A percentile compares a stretch with the other conserved stretches of the same genome.
Evolutionary conservation across 2,113 vertebrate species (phyloP).

Genomic region (Triplophysa siluroides): DNA sequence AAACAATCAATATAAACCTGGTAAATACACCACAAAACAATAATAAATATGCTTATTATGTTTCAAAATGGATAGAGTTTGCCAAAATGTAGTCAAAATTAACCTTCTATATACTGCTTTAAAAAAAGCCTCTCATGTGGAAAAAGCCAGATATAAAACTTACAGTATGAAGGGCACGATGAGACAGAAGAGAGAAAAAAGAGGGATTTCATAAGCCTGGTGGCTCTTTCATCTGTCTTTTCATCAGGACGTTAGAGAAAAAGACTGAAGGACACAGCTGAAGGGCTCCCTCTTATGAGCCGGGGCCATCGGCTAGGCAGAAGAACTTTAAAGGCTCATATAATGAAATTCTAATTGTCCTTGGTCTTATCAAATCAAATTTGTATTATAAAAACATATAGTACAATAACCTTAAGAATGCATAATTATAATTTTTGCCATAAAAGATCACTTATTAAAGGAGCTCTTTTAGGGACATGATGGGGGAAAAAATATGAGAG

Average conservation of each 20-base stretch:
- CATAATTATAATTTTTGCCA: not conserved
- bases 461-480: too few relatives aligned
- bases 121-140: not conserved
- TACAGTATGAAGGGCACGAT: not conserved
- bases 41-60: too few relatives aligned
- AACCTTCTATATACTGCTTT: too few relatives aligned
- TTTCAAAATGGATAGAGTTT: too few relatives aligned
- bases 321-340: constrained; percentile 6
- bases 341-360: not conserved
- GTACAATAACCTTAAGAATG: not conserved
- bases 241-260: constrained; percentile 6
- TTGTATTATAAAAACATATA: not conserved
- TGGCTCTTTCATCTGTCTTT: constrained; percentile 13
- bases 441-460: not conserved
- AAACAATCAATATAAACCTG: too few relatives aligned
- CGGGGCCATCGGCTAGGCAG: not conserved
- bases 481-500: too few relatives aligned
- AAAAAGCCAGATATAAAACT: not conserved
- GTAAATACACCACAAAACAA: too few relatives aligned
- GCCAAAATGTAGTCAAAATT: too few relatives aligned
- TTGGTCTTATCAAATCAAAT: not conserved
- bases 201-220: constrained; percentile 7
- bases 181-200: not conserved
- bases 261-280: not conserved
- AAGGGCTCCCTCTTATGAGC: not conserved